A percentile compares a stretch with the other conserved stretches of the same genome.
phyloP scores from a whole-genome alignment of 2,113 vertebrate species.

The Actinemys pallida region DNA sequence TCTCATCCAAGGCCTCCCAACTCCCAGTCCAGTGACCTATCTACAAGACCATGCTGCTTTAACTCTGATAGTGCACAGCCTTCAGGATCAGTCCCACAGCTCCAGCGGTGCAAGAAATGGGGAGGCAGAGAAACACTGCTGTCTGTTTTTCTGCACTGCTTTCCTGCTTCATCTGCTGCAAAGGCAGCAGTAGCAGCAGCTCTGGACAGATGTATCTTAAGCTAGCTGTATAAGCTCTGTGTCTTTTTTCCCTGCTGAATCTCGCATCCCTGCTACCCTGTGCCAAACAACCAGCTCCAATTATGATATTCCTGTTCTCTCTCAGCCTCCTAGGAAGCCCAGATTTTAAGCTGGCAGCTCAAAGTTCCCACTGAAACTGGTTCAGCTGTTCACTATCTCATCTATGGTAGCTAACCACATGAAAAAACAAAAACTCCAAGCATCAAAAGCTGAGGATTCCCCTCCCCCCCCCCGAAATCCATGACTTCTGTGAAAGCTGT shows the following conservation, averaged over 20 bases:
- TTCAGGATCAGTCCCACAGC: neutral
- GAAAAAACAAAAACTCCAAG: neutral
- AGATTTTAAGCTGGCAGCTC: neutral
- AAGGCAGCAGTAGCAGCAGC: neutral
- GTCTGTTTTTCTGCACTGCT: neutral
- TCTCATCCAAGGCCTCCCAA: neutral
- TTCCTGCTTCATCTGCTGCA: neutral
- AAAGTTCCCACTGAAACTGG: neutral
- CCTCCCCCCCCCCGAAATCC: neutral
- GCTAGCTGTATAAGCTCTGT: neutral
- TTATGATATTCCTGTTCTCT: neutral
- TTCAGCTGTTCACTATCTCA: neutral
- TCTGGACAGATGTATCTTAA: neutral
- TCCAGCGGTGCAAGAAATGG: neutral
- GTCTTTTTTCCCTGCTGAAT: neutral
- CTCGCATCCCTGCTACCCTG: neutral
- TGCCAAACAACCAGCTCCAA: neutral
- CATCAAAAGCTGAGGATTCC: neutral
- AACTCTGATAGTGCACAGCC: fast-evolving
- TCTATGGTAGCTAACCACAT: neutral
- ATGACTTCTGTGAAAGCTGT: neutral
- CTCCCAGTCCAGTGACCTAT: neutral
- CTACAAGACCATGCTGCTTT: neutral
- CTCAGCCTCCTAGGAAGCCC: neutral
- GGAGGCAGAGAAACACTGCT: neutral